A percentile compares a stretch with the other conserved stretches of the same genome.
phyloP scores from a whole-genome alignment of 53 echinoderm and acorn worm species.

The Paracentrotus lividus region DNA sequence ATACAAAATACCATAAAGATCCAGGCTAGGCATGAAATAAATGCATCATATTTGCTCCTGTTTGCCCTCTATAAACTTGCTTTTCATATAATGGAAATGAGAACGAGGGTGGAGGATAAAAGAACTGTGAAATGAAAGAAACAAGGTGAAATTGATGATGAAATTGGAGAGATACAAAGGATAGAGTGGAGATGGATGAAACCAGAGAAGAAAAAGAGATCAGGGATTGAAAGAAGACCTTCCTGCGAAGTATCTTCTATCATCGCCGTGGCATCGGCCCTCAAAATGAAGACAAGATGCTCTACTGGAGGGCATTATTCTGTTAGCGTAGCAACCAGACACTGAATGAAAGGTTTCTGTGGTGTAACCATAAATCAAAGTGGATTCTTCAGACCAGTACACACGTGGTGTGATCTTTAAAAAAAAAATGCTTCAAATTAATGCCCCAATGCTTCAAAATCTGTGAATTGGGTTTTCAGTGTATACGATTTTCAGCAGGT shows the following conservation, averaged over 20 bases:
- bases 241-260: conserved; percentile 3
- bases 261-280: conserved; percentile 9
- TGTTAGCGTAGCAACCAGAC: conserved; percentile 49
- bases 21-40: too few species aligned
- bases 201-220: conserved; percentile 4
- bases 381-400: too few species aligned
- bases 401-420: too few species aligned
- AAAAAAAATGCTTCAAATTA: too few species aligned
- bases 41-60: too few species aligned
- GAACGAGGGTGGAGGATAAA: neutral
- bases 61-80: neutral
- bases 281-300: conserved; percentile 35
- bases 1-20: too few species aligned
- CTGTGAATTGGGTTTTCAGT: too few species aligned
- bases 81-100: neutral
- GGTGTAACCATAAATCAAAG: conserved; percentile 15
- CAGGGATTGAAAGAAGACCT: conserved; percentile 24
- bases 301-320: conserved; percentile 47
- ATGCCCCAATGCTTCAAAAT: too few species aligned
- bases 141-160: neutral
- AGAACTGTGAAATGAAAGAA: conserved; percentile 38
- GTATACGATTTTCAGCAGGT: too few species aligned
- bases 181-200: conserved; percentile 26
- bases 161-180: conserved; percentile 44
- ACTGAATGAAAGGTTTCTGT: conserved; percentile 12